These are phyloP conservation scores for Varanus komodoensis DNA, from an alignment of 2,113 vertebrate species.

Conservation along the genomic window DNA sequence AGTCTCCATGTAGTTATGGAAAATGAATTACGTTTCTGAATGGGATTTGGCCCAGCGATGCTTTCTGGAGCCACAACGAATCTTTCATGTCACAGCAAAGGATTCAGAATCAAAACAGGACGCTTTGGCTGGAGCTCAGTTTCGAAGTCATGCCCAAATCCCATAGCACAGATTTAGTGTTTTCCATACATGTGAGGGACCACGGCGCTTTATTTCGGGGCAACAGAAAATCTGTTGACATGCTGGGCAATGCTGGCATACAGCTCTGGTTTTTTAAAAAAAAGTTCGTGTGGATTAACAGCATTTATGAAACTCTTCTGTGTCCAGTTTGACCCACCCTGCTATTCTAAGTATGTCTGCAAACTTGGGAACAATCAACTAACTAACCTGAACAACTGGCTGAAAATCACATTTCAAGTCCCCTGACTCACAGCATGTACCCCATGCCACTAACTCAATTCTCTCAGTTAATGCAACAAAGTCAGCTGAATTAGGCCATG, in stretches of 20 bases:
- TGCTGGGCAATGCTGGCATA: constrained; percentile 16
- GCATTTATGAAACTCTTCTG: background rate
- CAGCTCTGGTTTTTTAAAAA: background rate
- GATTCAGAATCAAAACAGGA: constrained; percentile 45
- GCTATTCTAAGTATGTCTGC: background rate
- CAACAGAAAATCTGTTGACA: constrained; percentile 37
- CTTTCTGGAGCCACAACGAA: constrained; percentile 64
- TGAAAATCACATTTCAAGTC: background rate
- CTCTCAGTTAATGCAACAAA: too few relatives aligned
- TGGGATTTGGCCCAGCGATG: constrained; percentile 36
- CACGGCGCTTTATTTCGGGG: constrained; percentile 47
- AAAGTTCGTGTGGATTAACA: background rate
- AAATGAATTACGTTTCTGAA: background rate
- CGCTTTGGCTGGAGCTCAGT: constrained; percentile 49
- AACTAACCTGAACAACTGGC: background rate
- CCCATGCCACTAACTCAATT: too few relatives aligned
- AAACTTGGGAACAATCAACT: background rate
- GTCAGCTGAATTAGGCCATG: too few relatives aligned
- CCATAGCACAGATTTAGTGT: constrained; percentile 47
- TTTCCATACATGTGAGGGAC: constrained; percentile 23
- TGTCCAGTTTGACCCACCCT: constrained; percentile 14
- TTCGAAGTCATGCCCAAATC: constrained; percentile 53
- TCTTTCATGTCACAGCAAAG: constrained; percentile 59
- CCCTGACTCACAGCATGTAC: too few relatives aligned
- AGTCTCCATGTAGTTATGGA: background rate